Evolutionary conservation across 2,888 invertebrate species (phyloP), one percentile per base, ranked within the genome.

Genomic region (Zygaena filipendulae): DNA sequence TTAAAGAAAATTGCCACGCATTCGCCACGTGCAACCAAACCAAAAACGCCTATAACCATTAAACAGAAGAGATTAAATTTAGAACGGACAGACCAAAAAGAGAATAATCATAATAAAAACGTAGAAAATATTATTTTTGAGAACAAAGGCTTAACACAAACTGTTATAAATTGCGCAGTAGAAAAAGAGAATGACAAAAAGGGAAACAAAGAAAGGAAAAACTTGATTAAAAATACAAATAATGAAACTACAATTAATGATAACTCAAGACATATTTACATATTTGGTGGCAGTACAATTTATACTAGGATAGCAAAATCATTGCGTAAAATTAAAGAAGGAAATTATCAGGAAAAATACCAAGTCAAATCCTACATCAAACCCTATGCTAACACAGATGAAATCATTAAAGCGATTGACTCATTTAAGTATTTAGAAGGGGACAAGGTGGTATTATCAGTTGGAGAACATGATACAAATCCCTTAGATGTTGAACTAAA

Each of bases 311-410:
- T 19, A 11, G 11, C 13, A 21, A 9, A 21, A 11, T n/a, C n/a
- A n/a, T n/a, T n/a, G n/a, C n/a, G n/a, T n/a, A n/a, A n/a, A n/a
- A n/a, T n/a, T n/a, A n/a, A n/a, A n/a, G n/a, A n/a, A n/a, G n/a
- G n/a, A 13, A 13, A 14, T 12, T 7, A 10, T 11, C 18, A 22
- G n/a, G 22, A 13, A 11, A 28, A 28, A 28, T 28, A 28, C 18
- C 11, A 22, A 13, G 7, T 28, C 10, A 28, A 13, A 22, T 10
- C 21, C 8, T 12, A 27, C 7, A 21, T 13, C 11, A 27, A 21
- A 27, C 27, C 22, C 3, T 28, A 16, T 22, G 27, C 27, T 8
- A 8, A 11, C 9, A 28, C 10, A n/a, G 11, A n/a, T 9, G 27
- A 28, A 22, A 14, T 28, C 7, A 21, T 28, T 5, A 13, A 23